phyloP scores from a whole-genome alignment of 2,113 vertebrate genomes.

The Sapayoa aenigma region DNA sequence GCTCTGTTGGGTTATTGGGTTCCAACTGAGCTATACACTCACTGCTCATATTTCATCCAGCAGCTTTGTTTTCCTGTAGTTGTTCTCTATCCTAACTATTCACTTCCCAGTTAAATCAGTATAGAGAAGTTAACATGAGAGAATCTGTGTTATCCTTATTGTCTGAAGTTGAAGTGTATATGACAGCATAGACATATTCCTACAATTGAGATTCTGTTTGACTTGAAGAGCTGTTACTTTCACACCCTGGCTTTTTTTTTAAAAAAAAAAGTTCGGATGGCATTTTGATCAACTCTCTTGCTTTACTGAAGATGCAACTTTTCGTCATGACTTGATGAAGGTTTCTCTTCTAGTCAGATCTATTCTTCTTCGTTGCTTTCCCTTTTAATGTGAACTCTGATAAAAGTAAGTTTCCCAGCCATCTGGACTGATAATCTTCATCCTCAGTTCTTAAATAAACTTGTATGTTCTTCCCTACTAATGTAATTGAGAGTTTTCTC shows the following conservation, averaged over 20 bases:
- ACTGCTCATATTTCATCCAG: neutral
- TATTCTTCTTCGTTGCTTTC: neutral
- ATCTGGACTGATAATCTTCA: neutral
- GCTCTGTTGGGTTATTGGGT: neutral
- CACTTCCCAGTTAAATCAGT: neutral
- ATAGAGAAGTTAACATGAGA: neutral
- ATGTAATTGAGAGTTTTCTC: neutral
- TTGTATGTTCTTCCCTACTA: neutral
- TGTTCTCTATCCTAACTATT: neutral
- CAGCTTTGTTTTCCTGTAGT: neutral
- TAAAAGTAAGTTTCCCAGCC: neutral
- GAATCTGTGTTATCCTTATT: neutral
- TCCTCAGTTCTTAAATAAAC: neutral
- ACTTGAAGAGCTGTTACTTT: neutral
- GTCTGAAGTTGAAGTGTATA: neutral
- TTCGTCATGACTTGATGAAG: neutral
- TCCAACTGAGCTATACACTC: neutral
- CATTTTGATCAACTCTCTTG: neutral
- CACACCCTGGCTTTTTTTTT: neutral
- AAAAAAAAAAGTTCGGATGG: too few species aligned
- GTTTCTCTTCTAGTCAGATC: neutral
- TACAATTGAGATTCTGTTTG: neutral
- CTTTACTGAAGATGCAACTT: neutral
- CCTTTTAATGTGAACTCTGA: neutral
- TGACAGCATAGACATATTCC: neutral